phyloP scores from a whole-genome alignment of 2,888 invertebrate genomes.

The Ennomos fuscantarius region DNA sequence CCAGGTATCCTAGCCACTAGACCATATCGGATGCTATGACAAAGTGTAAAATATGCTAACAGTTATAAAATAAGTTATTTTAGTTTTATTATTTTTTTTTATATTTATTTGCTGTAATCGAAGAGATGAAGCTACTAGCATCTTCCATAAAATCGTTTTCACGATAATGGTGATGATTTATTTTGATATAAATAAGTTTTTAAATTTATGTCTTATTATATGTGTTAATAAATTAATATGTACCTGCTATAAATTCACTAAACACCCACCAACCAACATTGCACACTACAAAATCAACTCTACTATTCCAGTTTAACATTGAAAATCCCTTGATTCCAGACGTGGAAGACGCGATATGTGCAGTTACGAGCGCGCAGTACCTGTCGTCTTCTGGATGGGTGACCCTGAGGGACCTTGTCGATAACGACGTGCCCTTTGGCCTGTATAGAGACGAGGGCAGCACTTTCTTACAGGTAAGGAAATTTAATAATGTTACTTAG shows the following conservation, averaged over 20 bases:
- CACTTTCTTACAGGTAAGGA: conserved; percentile 86
- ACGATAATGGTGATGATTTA: too few species aligned
- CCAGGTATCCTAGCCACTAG: conserved; percentile 90
- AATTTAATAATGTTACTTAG: not conserved
- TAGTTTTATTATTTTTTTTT: too few species aligned
- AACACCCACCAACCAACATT: too few species aligned
- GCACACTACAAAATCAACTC: not conserved
- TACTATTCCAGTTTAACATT: not conserved
- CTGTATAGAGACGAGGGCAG: conserved; percentile 92
- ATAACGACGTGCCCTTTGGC: conserved; percentile 91
- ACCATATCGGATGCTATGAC: conserved; percentile 74
- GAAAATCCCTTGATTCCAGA: conserved; percentile 74
- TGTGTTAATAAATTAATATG: too few species aligned
- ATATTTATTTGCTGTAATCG: too few species aligned
- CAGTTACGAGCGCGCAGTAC: conserved; percentile 93
- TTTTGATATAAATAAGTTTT: too few species aligned
- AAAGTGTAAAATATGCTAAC: not conserved
- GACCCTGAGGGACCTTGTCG: conserved; percentile 90
- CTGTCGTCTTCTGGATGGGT: conserved; percentile 92
- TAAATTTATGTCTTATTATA: too few species aligned
- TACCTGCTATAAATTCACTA: too few species aligned
- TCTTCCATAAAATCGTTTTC: too few species aligned
- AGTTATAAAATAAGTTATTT: not conserved
- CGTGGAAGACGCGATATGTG: conserved; percentile 91
- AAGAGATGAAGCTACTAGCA: too few species aligned